Evolutionary conservation across 1,140 invertebrate species (phyloP), one percentile per base, ranked within the genome.

Genomic region (Pollicipes pollicipes): DNA sequence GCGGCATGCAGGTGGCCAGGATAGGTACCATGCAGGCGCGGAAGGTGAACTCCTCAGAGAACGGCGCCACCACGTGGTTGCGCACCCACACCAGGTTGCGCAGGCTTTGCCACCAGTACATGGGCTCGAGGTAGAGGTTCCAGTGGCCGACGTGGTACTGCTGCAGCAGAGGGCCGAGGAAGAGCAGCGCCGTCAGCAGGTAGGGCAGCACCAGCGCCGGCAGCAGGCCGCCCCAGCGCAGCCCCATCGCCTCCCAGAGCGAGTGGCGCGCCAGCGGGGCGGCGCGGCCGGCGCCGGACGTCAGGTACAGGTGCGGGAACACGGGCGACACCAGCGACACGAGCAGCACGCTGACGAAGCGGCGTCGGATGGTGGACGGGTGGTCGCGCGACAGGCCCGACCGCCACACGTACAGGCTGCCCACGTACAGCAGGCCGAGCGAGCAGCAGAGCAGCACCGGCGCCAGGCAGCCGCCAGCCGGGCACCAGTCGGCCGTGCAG

Each of bases 41-140:
- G 79, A 93, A 95, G 6, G 92, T 92, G 82, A 94, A 94, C 79
- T 97, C 95, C 82, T 97, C 95, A 72, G 92, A 92, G 32, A 97
- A 78, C 21, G 94, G 95, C 21, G 93, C 94, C 74, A 96, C 89
- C 45, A 97, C 79, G 78, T 92, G 88, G 78, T 93, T 95, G 74
- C 93, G 84, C 75, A 93, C 83, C 91, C 91, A 95, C 28, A 90
- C 85, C 69, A 92, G 82, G 77, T 90, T 89, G 75, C 84, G 83
- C 70, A 87, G 80, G 73, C 84, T 88, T 68, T 83, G 83, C 28
- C 85, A 77, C 90, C 90, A 93, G 77, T 88, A 88, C 72, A 85
- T 83, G 4, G 86, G 84, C 76, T 91, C 90, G 3, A 66, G 64
- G 28, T 66, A 66, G 27, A 66, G 3, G n/a, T 66, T 28, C 66